Percentiles rank a stretch among this genome's conserved stretches.
Conservation (phyloP, 2,113 vertebrate genomes). For the Hippocampus barbouri region DNA sequence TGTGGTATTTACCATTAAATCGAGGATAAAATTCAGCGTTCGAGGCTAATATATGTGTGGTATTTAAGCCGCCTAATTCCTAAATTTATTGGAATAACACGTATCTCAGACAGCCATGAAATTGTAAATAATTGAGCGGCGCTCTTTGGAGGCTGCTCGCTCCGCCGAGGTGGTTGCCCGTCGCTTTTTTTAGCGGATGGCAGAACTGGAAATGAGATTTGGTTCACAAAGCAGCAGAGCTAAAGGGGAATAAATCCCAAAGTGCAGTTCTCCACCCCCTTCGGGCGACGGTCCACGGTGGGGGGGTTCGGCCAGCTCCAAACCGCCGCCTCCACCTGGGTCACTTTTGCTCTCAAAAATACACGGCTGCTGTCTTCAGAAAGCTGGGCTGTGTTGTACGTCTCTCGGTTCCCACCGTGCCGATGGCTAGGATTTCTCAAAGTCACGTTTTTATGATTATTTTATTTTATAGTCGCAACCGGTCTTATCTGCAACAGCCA, state of each 20-base stretch:
- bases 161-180: constrained; percentile 30
- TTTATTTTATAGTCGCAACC: too few species aligned
- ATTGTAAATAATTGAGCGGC: constrained; percentile 73
- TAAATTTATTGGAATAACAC: constrained; percentile 71
- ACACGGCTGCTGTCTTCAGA: constrained; percentile 13
- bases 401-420: too few species aligned
- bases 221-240: constrained; percentile 35
- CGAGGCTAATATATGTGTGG: constrained; percentile 57
- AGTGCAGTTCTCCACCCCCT: constrained; percentile 9
- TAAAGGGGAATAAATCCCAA: constrained; percentile 43
- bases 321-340: constrained; percentile 30
- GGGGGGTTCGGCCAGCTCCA: constrained; percentile 39
- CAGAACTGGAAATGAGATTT: constrained; percentile 68
- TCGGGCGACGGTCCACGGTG: constrained; percentile 20
- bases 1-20: constrained; percentile 60
- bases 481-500: too few species aligned
- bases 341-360: constrained; percentile 37
- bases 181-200: constrained; percentile 52
- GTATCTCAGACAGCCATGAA: constrained; percentile 70
- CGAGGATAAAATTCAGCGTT: constrained; percentile 61
- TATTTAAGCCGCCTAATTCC: constrained; percentile 64
- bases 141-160: constrained; percentile 53
- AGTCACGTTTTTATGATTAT: too few species aligned
- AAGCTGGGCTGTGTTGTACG: too few species aligned
- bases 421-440: too few species aligned